phyloP scores from a whole-genome alignment of 1,140 invertebrate species.

The Neodiprion virginianus region DNA sequence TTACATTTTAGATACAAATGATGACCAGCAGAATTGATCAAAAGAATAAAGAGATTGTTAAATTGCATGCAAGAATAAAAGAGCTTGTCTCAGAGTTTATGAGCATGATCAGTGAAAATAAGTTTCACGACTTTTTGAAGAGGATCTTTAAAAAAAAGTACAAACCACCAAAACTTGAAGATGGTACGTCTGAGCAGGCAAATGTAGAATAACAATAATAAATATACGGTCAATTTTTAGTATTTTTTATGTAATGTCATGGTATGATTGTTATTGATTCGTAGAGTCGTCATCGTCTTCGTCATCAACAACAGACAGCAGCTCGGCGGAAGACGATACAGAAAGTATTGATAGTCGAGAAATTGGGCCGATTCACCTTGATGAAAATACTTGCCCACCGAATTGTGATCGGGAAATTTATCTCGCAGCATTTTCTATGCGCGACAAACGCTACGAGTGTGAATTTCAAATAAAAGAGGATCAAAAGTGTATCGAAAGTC shows the following conservation, averaged over 20 bases:
- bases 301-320: conserved; percentile 64
- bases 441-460: conserved; percentile 62
- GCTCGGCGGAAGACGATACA: conserved; percentile 63
- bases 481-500: conserved; percentile 54
- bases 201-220: conserved; percentile 23
- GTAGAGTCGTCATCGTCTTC: conserved; percentile 51
- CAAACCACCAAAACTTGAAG: conserved; percentile 62
- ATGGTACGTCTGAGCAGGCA: conserved; percentile 44
- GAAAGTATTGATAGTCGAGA: conserved; percentile 68
- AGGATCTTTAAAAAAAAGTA: conserved; percentile 82
- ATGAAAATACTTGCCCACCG: conserved; percentile 78
- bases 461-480: conserved; percentile 58
- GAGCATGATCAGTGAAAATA: conserved; percentile 70
- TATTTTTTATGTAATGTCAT: conserved; percentile 15
- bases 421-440: conserved; percentile 68
- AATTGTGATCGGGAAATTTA: conserved; percentile 75
- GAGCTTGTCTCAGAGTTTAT: conserved; percentile 66
- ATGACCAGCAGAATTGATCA: conserved; percentile 34
- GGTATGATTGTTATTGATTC: conserved; percentile 19
- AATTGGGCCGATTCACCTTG: conserved; percentile 68
- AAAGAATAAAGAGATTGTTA: conserved; percentile 46
- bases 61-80: conserved; percentile 65
- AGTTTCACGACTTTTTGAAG: conserved; percentile 75
- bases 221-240: conserved; percentile 7
- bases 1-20: conserved; percentile 32